These are phyloP conservation scores for Hycleus phaleratus DNA, from an alignment of 1,140 invertebrate genomes.

Conservation along the genomic window DNA sequence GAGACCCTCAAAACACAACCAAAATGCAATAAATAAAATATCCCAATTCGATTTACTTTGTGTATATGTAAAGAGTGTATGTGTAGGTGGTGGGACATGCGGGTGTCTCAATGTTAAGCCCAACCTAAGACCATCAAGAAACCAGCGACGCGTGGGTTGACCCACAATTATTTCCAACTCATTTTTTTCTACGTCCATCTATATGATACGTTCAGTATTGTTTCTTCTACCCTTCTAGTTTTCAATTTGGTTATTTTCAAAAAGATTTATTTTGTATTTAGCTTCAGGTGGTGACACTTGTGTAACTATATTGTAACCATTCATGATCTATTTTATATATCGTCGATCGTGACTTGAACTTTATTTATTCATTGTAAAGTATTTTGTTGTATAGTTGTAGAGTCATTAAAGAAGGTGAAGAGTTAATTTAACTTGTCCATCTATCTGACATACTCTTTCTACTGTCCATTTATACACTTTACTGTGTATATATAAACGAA, in stretches of 20 bases:
- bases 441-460: constrained; percentile 7
- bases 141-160: constrained; percentile 8
- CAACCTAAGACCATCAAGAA: constrained; percentile 8
- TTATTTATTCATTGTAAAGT: constrained; percentile 10
- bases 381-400: constrained; percentile 1
- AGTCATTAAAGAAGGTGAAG: constrained; percentile 15
- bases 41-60: constrained; percentile 29
- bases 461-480: not conserved
- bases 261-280: no score
- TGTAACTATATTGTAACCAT: no score
- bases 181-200: no score
- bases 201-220: constrained; percentile 4
- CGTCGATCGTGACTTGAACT: constrained; percentile 6
- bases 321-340: no score
- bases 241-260: no score
- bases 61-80: not conserved
- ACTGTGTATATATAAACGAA: constrained; percentile 4
- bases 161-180: constrained; percentile 9
- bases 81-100: constrained; percentile 21
- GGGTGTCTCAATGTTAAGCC: constrained; percentile 15
- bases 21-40: constrained; percentile 30
- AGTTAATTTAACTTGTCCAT: constrained; percentile 27
- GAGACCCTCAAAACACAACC: constrained; percentile 5
- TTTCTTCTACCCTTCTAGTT: not conserved
- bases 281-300: no score